These are phyloP conservation scores for Watsonalla cultraria DNA, from an alignment of 2,888 invertebrate genomes.

Conservation along the genomic window DNA sequence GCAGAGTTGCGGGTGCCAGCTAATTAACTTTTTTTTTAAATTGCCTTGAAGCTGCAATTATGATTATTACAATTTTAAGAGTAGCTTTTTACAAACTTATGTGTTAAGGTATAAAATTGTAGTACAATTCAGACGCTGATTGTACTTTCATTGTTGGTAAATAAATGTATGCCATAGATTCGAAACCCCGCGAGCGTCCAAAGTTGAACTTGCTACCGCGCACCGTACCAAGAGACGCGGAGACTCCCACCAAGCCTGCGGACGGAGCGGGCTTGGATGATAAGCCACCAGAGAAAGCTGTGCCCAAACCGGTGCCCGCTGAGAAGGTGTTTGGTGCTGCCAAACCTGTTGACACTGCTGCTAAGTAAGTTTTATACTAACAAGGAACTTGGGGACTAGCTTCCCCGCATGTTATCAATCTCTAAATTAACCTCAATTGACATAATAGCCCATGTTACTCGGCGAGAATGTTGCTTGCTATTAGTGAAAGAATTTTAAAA, in stretches of 20 bases:
- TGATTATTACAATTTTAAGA: background rate
- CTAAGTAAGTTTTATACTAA: conserved; percentile 71
- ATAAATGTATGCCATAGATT: conserved; percentile 30
- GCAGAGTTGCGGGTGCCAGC: too few species aligned
- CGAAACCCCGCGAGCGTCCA: conserved; percentile 83
- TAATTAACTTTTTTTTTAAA: too few species aligned
- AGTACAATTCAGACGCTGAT: background rate
- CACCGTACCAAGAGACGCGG: conserved; percentile 83
- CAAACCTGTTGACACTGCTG: conserved; percentile 95
- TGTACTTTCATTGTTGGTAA: background rate
- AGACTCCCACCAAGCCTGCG: conserved; percentile 50
- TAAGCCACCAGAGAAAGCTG: conserved; percentile 39
- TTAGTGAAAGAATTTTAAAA: too few species aligned
- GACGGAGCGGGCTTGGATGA: conserved; percentile 45
- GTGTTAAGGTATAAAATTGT: too few species aligned
- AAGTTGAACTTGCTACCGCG: conserved; percentile 89
- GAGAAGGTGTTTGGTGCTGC: conserved; percentile 95
- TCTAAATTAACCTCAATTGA: too few species aligned
- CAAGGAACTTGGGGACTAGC: background rate
- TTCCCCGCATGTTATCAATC: too few species aligned
- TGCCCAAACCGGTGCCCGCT: conserved; percentile 76
- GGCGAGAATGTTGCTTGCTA: too few species aligned
- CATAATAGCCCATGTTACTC: too few species aligned
- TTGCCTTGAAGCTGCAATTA: too few species aligned
- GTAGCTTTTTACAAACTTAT: too few species aligned